Evolutionary conservation across 2,113 vertebrate species (phyloP).

Genomic region (Corynorhinus townsendii): DNA sequence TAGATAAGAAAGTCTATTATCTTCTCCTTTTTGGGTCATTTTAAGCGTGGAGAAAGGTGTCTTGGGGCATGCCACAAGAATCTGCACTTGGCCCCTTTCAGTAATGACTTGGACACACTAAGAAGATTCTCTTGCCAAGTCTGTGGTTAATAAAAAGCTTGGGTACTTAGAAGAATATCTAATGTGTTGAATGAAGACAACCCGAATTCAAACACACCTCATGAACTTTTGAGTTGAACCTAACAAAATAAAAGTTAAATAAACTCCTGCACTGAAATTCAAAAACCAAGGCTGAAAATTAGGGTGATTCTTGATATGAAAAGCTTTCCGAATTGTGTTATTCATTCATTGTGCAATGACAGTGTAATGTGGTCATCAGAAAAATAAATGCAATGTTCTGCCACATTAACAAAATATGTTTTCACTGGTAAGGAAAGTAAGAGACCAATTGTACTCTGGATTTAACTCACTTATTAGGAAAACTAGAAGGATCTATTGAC

Average conservation of each 20-base stretch:
- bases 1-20: not conserved
- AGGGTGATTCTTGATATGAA: not conserved
- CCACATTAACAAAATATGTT: not conserved
- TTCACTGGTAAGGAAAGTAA: not conserved
- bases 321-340: not conserved
- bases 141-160: not conserved
- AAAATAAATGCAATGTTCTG: not conserved
- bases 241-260: not conserved
- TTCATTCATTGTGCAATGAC: not conserved
- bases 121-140: not conserved
- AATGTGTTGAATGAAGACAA: not conserved
- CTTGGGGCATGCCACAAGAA: not conserved
- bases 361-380: not conserved
- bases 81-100: not conserved
- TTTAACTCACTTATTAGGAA: not conserved
- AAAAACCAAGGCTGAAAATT: not conserved
- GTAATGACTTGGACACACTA: not conserved
- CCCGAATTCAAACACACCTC: not conserved
- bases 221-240: not conserved
- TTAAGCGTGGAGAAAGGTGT: not conserved
- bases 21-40: not conserved
- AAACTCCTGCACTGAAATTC: not conserved
- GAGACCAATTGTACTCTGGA: not conserved
- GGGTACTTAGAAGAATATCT: not conserved
- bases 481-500: not conserved